Evolutionary conservation across 2,888 invertebrate genomes (phyloP).

Genomic region (Cerceris ruficornis): DNA sequence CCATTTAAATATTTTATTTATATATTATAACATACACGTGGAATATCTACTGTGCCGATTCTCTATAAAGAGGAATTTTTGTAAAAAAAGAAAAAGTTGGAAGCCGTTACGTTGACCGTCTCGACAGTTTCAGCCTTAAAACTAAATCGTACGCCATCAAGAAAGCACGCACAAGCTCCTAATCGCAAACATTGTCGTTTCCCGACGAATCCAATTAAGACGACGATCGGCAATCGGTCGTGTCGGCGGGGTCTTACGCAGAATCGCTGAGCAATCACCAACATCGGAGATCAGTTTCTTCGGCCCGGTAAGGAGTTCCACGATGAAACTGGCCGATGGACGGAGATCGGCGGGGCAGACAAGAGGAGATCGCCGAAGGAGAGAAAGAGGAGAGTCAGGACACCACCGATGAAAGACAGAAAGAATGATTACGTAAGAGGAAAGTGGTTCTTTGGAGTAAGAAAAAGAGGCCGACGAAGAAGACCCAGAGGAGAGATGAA

Average conservation of each 20-base stretch:
- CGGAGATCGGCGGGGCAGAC: not conserved
- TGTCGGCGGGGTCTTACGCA: slow-evolving; percentile 2
- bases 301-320: slow-evolving; percentile 23
- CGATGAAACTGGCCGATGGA: slow-evolving; percentile 32
- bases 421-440: slow-evolving; percentile 58
- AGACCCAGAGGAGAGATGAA: not conserved
- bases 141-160: not conserved
- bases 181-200: not conserved
- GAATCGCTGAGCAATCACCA: not conserved
- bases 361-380: slow-evolving; percentile 5
- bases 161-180: not conserved
- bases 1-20: too few relatives aligned
- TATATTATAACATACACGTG: too few relatives aligned
- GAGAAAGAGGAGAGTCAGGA: slow-evolving; percentile 7
- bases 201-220: slow-evolving; percentile 31
- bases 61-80: too few relatives aligned
- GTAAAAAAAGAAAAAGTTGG: too few relatives aligned
- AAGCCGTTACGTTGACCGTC: too few relatives aligned
- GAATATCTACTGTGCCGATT: too few relatives aligned
- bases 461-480: not conserved
- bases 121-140: not conserved
- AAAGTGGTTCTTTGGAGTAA: slow-evolving; percentile 54
- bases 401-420: slow-evolving; percentile 9
- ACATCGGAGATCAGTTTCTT: not conserved
- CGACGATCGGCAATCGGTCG: slow-evolving; percentile 21